Conservation (phyloP, 2,113 vertebrate genomes). For the Oxyura jamaicensis region DNA sequence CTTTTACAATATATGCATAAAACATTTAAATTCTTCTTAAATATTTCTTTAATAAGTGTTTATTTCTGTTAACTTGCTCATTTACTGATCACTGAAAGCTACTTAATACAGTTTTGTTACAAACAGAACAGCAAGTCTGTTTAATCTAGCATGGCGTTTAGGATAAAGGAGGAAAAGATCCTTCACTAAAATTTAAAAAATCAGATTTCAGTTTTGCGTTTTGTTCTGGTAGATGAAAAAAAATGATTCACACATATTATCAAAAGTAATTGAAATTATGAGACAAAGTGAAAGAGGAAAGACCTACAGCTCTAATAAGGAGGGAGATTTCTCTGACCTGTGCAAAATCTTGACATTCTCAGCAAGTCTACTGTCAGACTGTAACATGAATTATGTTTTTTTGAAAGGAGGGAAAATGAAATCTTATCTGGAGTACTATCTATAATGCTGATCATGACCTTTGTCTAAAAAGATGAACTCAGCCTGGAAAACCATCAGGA, state of each 20-base stretch:
- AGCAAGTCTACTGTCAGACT: not conserved
- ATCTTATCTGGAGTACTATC: conserved; percentile 4
- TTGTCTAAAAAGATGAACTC: conserved; percentile 15
- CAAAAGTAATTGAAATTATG: conserved; percentile 52
- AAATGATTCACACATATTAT: not conserved
- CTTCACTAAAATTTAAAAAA: conserved; percentile 53
- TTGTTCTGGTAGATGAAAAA: conserved; percentile 21
- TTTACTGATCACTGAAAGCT: conserved; percentile 13
- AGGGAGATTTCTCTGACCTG: not conserved
- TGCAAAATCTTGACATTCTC: not conserved
- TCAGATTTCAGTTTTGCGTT: conserved; percentile 58
- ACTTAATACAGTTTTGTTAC: conserved; percentile 18
- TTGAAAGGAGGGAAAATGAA: conserved; percentile 19
- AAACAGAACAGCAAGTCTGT: not conserved
- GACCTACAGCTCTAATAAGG: not conserved
- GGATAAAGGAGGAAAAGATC: conserved; percentile 36
- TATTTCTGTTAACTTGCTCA: conserved; percentile 12
- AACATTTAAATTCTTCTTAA: not conserved
- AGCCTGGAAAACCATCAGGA: not conserved
- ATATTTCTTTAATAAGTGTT: not conserved
- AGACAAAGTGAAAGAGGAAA: conserved; percentile 4
- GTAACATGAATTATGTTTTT: not conserved
- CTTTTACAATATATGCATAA: not conserved
- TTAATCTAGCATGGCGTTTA: conserved; percentile 34
- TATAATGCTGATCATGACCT: not conserved